Evolutionary conservation across 2,113 vertebrate species (phyloP), one percentile per base, ranked within the genome.

Genomic region (Conger conger): DNA sequence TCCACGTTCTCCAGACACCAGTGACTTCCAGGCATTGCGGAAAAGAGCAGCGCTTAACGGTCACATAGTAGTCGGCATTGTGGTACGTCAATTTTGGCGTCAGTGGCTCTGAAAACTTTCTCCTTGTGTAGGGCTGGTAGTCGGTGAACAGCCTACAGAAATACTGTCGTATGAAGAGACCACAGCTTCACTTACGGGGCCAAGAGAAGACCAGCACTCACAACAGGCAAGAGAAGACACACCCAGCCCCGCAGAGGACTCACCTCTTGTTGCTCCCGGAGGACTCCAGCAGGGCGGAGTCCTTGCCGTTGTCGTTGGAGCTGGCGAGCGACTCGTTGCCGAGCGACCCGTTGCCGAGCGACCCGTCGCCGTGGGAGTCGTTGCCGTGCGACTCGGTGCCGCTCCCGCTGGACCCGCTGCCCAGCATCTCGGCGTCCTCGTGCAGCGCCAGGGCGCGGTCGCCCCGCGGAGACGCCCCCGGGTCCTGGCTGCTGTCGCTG

Each of bases 371-470:
- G 0, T 90, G 92, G 0, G 94, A 97, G 85, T 96, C 95, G 4
- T 96, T 96, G 7, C 96, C 93, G 79, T 95, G 96, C 86, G 96
- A 96, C 81, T 96, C 96, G 4, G 96, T 96, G 20, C 95, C 95
- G 1, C 96, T 97, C 0, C 95, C 95, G 4, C 96, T 96, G 0
- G 95, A 97, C 82, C 96, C 94, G 5, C 95, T 94, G 87, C 95
- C 95, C 0, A 93, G 93, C 95, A 97, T 97, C 87, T 98, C 97
- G 81, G 97, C 91, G 1, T 98, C 98, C 82, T 97, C 97, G 23
- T 96, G 97, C 76, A 96, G 89, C 0, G 86, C n/a, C n/a, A 84
- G 36, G 89, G 93, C 0, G 87, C 79, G 86, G 63, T 93, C 91
- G 0, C 90, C 84, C 0, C 86, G 93, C 0, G 79, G 86, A 0